phyloP scores from a whole-genome alignment of 2,113 vertebrate genomes.

The Puntigrus tetrazona region DNA sequence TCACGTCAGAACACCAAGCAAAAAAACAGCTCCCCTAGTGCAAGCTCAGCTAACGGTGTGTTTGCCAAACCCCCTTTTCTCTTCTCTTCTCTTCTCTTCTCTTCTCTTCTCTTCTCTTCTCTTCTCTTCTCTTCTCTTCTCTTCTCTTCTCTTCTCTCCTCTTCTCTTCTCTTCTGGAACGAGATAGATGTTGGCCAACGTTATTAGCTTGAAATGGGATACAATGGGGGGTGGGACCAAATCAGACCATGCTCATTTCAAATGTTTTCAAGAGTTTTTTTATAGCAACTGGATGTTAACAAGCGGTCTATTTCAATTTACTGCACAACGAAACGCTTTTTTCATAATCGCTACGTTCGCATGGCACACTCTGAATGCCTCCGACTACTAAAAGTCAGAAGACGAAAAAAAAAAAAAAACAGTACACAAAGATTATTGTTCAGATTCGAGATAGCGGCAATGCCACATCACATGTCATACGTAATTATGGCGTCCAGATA shows the following conservation, averaged over 20 bases:
- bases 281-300: not conserved
- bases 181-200: slow-evolving; percentile 39
- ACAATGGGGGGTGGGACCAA: slow-evolving; percentile 37
- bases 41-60: slow-evolving; percentile 85
- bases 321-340: too few relatives aligned
- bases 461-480: slow-evolving; percentile 11
- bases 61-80: slow-evolving; percentile 59
- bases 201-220: slow-evolving; percentile 50
- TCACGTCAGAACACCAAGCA: slow-evolving; percentile 94
- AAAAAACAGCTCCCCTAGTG: slow-evolving; percentile 92
- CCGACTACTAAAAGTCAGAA: not conserved
- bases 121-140: slow-evolving; percentile 33
- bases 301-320: not conserved
- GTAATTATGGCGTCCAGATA: not conserved
- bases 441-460: not conserved
- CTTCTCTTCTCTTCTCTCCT: slow-evolving; percentile 11
- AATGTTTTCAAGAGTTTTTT: not conserved
- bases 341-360: too few relatives aligned
- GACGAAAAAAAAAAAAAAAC: not conserved
- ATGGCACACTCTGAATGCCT: not conserved
- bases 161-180: slow-evolving; percentile 38
- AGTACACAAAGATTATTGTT: not conserved
- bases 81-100: not conserved
- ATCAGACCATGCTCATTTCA: not conserved
- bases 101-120: not conserved